These are phyloP conservation scores for Folsomia candida DNA, from an alignment of 2,888 invertebrate species.

Conservation along the genomic window DNA sequence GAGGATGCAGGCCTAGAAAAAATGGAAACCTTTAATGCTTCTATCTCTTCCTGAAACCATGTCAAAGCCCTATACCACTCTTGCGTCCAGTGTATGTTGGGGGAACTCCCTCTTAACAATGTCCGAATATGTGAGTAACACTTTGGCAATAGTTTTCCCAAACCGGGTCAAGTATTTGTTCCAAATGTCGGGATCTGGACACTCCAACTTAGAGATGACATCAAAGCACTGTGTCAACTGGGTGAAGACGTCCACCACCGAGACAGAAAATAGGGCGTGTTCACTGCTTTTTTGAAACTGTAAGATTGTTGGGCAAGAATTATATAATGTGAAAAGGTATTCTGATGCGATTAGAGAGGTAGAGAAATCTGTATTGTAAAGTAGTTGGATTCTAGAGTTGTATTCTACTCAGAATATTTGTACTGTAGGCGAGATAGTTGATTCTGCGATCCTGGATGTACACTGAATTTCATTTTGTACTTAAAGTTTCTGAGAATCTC, in stretches of 20 bases:
- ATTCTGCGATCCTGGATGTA: too few relatives aligned
- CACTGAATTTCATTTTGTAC: too few relatives aligned
- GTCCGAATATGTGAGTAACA: conserved; percentile 94
- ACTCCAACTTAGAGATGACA: conserved; percentile 97
- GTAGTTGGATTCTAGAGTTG: too few relatives aligned
- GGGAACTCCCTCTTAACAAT: conserved; percentile 97
- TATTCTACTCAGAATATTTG: too few relatives aligned
- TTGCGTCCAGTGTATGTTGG: conserved; percentile 79
- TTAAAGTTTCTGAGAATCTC: too few relatives aligned
- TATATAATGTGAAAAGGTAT: too few relatives aligned
- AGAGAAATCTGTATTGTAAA: too few relatives aligned
- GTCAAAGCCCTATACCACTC: conserved; percentile 64
- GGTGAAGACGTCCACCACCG: conserved; percentile 99
- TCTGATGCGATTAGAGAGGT: too few relatives aligned
- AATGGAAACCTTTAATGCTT: background rate
- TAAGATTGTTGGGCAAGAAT: conserved; percentile 51
- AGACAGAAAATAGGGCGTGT: conserved; percentile 96
- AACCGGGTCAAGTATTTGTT: conserved; percentile 99
- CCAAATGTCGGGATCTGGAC: conserved; percentile 98
- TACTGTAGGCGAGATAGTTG: too few relatives aligned
- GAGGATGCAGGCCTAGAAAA: conserved; percentile 84
- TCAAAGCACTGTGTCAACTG: conserved; percentile 99
- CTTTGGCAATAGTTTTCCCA: conserved; percentile 97
- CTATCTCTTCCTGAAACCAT: background rate
- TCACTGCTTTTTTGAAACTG: conserved; percentile 99